Evolutionary conservation across 2,888 invertebrate genomes (phyloP).

Genomic region (Therioaphis trifolii): DNA sequence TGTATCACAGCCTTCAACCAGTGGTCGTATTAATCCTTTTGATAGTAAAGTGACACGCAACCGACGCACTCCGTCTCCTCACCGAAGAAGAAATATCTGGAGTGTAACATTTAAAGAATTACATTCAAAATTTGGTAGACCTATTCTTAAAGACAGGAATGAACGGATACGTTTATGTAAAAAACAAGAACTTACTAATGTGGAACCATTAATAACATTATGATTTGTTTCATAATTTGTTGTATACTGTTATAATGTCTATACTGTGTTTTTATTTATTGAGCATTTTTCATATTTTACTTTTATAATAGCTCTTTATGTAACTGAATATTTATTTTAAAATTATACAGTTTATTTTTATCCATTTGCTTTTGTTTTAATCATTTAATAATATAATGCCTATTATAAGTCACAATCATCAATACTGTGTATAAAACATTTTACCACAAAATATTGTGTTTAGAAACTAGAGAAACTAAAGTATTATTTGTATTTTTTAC

Average conservation of each 20-base stretch:
- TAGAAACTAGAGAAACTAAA: neutral
- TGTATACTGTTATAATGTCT: constrained; percentile 23
- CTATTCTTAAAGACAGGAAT: constrained; percentile 76
- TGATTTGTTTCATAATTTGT: constrained; percentile 39
- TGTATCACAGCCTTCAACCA: constrained; percentile 80
- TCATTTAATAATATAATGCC: neutral
- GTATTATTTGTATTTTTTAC: too few relatives aligned
- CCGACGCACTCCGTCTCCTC: constrained; percentile 35
- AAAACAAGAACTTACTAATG: constrained; percentile 40
- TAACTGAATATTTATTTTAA: constrained; percentile 23
- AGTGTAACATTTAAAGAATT: constrained; percentile 76
- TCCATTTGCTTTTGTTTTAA: neutral
- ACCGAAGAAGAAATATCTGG: constrained; percentile 68
- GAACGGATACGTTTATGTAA: constrained; percentile 72
- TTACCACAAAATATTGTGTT: constrained; percentile 23
- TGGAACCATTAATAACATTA: constrained; percentile 49
- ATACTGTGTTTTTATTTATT: constrained; percentile 27
- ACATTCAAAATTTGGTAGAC: constrained; percentile 77
- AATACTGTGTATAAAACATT: neutral
- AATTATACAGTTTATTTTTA: constrained; percentile 43
- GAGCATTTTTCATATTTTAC: constrained; percentile 1
- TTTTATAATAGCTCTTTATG: neutral
- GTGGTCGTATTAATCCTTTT: constrained; percentile 85
- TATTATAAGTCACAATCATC: too few relatives aligned
- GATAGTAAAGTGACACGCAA: constrained; percentile 71